These are phyloP conservation scores for Tyrannus savana DNA, from an alignment of 2,113 vertebrate species.

Conservation along the genomic window DNA sequence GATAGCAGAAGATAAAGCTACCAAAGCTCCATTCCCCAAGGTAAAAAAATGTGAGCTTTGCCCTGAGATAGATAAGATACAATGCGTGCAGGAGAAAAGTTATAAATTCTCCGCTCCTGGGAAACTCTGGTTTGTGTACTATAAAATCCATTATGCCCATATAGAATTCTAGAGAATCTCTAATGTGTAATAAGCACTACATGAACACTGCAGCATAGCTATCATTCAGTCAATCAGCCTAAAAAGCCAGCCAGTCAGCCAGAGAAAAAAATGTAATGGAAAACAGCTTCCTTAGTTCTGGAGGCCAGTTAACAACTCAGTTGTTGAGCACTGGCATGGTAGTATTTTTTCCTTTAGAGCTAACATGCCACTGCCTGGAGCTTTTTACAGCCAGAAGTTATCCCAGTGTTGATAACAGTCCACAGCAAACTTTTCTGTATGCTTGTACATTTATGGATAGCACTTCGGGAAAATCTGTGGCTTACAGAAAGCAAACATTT, in stretches of 20 bases:
- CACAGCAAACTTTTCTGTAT: neutral
- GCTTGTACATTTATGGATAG: conserved; percentile 1
- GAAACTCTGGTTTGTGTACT: neutral
- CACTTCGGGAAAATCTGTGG: conserved; percentile 22
- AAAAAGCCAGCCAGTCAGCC: neutral
- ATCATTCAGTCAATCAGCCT: neutral
- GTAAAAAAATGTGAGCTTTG: neutral
- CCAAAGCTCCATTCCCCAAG: neutral
- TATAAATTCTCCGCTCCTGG: neutral
- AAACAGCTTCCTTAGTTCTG: neutral
- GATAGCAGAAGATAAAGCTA: neutral
- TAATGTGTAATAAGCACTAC: neutral
- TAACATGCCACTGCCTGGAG: neutral
- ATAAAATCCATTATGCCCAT: neutral
- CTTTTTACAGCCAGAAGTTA: neutral
- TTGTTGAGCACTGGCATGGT: neutral
- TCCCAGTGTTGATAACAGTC: neutral
- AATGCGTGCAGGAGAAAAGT: neutral
- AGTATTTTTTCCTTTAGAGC: neutral
- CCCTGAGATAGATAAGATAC: neutral
- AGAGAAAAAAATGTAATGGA: neutral
- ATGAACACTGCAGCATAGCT: neutral
- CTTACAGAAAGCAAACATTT: conserved; percentile 49
- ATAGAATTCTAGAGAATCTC: neutral
- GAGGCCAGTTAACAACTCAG: neutral